Evolutionary conservation across 2,888 invertebrate species (phyloP).

Genomic region (Drosophila infuscata): DNA sequence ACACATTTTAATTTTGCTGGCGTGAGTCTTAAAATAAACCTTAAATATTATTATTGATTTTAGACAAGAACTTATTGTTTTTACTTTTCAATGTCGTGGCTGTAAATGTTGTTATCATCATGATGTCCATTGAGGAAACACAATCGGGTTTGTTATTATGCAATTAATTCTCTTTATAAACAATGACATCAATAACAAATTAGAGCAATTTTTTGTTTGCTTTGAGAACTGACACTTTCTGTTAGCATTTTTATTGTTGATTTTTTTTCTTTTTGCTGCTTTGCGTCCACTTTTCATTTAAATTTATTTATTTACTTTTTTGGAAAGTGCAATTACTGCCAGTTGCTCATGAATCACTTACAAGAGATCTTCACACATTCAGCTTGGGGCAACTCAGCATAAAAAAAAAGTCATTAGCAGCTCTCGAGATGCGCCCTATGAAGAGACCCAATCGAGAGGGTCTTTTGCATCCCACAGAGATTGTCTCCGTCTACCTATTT

Average conservation of each 20-base stretch:
- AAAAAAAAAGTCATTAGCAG: conserved; percentile 60
- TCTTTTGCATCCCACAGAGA: conserved; percentile 26
- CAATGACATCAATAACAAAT: conserved; percentile 43
- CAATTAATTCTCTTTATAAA: conserved; percentile 12
- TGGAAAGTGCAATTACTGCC: conserved; percentile 50
- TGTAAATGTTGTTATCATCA: conserved; percentile 38
- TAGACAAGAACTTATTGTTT: conserved; percentile 13
- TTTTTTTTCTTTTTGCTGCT: background rate
- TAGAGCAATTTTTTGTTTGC: conserved; percentile 15
- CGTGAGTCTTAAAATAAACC: conserved; percentile 34
- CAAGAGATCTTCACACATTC: conserved; percentile 54
- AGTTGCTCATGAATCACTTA: conserved; percentile 64
- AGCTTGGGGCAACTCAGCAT: conserved; percentile 22
- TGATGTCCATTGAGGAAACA: conserved; percentile 8
- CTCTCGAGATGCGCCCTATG: conserved; percentile 45
- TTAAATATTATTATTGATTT: conserved; percentile 31
- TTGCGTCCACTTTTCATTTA: conserved; percentile 10
- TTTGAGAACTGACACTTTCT: conserved; percentile 15
- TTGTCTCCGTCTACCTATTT: conserved; percentile 25
- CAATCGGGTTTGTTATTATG: conserved; percentile 4
- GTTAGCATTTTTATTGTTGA: conserved; percentile 14
- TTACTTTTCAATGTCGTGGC: conserved; percentile 28
- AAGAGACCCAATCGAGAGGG: conserved; percentile 29
- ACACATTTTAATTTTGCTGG: conserved; percentile 58
- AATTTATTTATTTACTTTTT: conserved; percentile 22